Base-by-base conservation (phyloP, 2,888 invertebrate genomes). In the Julus scandinavius region DNA sequence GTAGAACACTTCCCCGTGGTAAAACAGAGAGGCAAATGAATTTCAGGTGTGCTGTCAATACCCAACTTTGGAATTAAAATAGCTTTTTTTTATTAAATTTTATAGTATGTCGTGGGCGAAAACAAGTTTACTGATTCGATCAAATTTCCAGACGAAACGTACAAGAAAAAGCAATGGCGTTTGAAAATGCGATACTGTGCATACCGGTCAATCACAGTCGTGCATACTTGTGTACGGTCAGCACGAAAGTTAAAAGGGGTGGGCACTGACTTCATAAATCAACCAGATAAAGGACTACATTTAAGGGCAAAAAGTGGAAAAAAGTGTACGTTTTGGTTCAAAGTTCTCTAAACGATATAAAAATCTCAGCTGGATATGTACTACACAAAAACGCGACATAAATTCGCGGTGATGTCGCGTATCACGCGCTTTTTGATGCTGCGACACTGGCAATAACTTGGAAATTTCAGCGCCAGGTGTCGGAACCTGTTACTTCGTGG, bases 211-310 rank as follows among this genome's bases (percentile, higher is more conserved):
- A 72, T 72, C 72, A 72, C 72, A 29, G 72, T 72, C 72, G 29
- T 72, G 72, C 72, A 29, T 72, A 72, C 45, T 7, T 45, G 45
- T 45, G 45, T 45, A 45, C 29, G 72, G 29, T 11, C 72, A 72
- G n/a, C 63, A n/a, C 29, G 13, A 72, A 72, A 11, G 72, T n/a
- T 29, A 72, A 7, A 29, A 63, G 20, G 45, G 5, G 72, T 72
- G 72, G 72, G 72, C 72, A 72, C 72, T 72, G 72, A 72, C 72
- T 72, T 72, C 72, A 72, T 72, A 72, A 72, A 72, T 72, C 72
- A 72, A 72, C 7, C 29, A 72, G 72, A 72, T 72, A 29, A 72
- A 72, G 9, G 72, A 29, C 29, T 72, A 29, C 72, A 29, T 72
- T 72, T 72, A 72, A 20, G 72, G 9, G 72, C 29, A 72, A 72